These are phyloP conservation scores for Drosophila nigricruria DNA, from an alignment of 2,888 invertebrate species.

Conservation along the genomic window DNA sequence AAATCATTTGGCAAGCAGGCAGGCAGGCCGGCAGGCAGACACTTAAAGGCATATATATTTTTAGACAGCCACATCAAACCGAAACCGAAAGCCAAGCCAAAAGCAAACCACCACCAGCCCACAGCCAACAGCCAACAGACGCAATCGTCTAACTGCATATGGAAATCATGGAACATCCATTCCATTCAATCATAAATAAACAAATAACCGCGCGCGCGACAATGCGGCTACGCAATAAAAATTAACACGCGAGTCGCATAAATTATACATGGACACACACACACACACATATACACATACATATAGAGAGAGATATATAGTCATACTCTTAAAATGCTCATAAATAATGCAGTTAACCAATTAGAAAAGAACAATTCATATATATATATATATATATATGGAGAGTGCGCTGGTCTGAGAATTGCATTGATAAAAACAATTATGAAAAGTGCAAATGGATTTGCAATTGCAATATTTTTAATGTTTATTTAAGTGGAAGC, in stretches of 20 bases:
- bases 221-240: conserved; percentile 60
- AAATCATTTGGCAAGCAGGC: conserved; percentile 32
- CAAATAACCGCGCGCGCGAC: conserved; percentile 37
- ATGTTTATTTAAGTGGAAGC: conserved; percentile 38
- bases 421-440: conserved; percentile 55
- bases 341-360: conserved; percentile 66
- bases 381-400: neutral
- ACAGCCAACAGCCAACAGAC: neutral
- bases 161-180: conserved; percentile 24
- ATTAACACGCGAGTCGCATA: conserved; percentile 51
- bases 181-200: conserved; percentile 57
- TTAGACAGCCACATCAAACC: conserved; percentile 64
- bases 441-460: conserved; percentile 53
- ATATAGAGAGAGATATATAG: conserved; percentile 23
- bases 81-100: conserved; percentile 12
- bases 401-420: conserved; percentile 21
- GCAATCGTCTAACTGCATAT: conserved; percentile 4
- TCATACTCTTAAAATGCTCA: conserved; percentile 41
- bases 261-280: conserved; percentile 44
- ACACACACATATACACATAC: neutral
- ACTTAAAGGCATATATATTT: conserved; percentile 50
- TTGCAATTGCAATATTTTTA: conserved; percentile 41
- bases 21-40: conserved; percentile 14
- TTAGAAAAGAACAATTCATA: conserved; percentile 49
- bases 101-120: conserved; percentile 4